Evolutionary conservation across 1,140 invertebrate genomes (phyloP), one percentile per base, ranked within the genome.

Genomic region (Brachionus asplanchnoidis): DNA sequence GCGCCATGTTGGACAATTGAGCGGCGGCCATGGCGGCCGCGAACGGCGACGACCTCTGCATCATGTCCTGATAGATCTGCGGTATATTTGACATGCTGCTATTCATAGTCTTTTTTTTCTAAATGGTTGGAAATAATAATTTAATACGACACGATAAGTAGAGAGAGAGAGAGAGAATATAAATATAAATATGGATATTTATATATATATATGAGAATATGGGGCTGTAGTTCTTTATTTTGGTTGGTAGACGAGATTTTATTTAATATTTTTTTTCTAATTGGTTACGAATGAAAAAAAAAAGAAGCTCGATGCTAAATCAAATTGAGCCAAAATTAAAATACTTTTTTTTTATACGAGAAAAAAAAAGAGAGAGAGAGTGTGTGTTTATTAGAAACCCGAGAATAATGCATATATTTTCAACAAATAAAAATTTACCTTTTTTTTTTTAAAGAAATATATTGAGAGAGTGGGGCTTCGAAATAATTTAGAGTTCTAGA

Each of bases 51-150:
- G 78, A 82, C 40, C 79, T 14, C 40, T 73, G 79, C 79, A 82
- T 82, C 23, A 82, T 82, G 32, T 82, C 79, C 79, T 82, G 79
- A 65, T 82, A 82, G 12, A 82, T 36, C 53, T 82, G 79, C 14
- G 79, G 79, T 68, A 82, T 68, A 65, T 66, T 73, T 44, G 68
- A 73, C 68, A 73, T 73, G 40, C 32, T 36, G 6, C 68, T 73
- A 73, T 42, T 82, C 79, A 82, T 82, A n/a, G 32, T 65, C 20
- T n/a, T 56, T 6, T 36, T 2, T 53, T 53, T 40, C 14, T 65
- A 40, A 65, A 65, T n/a, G 32, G 50, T 12, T 26, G 14, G 17
- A 53, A 32, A 36, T 36, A n/a, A 36, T 36, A 7, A 32, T 68
- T 36, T 32, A 9, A 68, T 32, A 32, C 32, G 32, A 32, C 32